These are phyloP conservation scores for Harpalus rufipes DNA, from an alignment of 2,888 invertebrate species.

Conservation along the genomic window DNA sequence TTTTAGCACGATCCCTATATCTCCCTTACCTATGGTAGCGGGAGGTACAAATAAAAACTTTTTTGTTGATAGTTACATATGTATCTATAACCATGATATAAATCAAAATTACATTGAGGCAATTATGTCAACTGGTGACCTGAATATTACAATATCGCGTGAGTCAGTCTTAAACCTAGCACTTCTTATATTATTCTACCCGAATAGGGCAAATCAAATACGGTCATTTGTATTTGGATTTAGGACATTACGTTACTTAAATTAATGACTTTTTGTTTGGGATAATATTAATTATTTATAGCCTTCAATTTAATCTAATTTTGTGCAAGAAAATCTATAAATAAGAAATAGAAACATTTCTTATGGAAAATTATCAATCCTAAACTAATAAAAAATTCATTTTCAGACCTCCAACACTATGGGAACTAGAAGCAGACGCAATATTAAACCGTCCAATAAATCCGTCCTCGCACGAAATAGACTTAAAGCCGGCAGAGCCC, in stretches of 20 bases:
- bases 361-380: too few relatives aligned
- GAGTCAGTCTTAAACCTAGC: conserved; percentile 8
- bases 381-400: neutral
- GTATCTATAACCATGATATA: neutral
- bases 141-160: conserved; percentile 44
- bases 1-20: too few relatives aligned
- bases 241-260: neutral
- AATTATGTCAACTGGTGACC: conserved; percentile 49
- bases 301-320: conserved; percentile 46
- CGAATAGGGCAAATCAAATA: conserved; percentile 8
- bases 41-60: too few relatives aligned
- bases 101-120: conserved; percentile 34
- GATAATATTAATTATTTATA: neutral
- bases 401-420: conserved; percentile 79
- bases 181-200: neutral
- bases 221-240: conserved; percentile 3
- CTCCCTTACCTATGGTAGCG: too few relatives aligned
- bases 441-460: conserved; percentile 80
- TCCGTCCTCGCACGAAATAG: conserved; percentile 75
- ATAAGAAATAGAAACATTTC: neutral
- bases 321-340: conserved; percentile 4
- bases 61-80: too few relatives aligned
- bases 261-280: conserved; percentile 10
- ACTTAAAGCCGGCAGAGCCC: conserved; percentile 77
- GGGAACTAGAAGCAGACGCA: conserved; percentile 83